These are phyloP conservation scores for Pipra filicauda DNA, from an alignment of 2,113 vertebrate species.

Conservation along the genomic window DNA sequence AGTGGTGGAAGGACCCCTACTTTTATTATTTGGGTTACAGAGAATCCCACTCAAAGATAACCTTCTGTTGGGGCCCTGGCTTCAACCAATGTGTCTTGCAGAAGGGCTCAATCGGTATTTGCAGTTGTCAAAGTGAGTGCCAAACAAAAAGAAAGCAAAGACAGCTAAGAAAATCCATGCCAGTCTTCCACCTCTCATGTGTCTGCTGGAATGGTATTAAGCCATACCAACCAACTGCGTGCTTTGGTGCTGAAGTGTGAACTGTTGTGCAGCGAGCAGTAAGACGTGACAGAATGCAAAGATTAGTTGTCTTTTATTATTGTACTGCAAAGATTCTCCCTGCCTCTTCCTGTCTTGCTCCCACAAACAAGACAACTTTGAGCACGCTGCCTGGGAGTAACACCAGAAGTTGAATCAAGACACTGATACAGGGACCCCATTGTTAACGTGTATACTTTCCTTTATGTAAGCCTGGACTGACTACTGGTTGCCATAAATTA, in stretches of 20 bases:
- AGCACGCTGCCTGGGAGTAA: not conserved
- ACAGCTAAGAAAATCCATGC: fast-evolving
- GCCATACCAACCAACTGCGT: not conserved
- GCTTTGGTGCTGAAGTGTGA: not conserved
- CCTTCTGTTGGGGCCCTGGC: not conserved
- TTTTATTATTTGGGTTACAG: not conserved
- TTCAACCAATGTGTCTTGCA: not conserved
- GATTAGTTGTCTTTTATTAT: not conserved
- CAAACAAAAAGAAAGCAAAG: not conserved
- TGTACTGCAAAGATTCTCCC: not conserved
- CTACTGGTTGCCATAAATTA: not conserved
- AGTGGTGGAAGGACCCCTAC: not conserved
- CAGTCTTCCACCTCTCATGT: not conserved
- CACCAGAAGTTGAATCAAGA: not conserved
- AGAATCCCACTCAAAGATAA: not conserved
- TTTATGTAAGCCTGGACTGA: not conserved
- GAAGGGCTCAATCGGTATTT: not conserved
- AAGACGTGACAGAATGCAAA: not conserved
- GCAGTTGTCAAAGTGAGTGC: not conserved
- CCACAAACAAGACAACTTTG: not conserved
- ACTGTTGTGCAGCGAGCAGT: not conserved
- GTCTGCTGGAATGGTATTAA: not conserved
- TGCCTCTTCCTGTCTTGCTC: not conserved
- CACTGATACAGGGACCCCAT: not conserved
- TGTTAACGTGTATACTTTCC: not conserved